These are phyloP conservation scores for Andrena fulva DNA, from an alignment of 2,888 invertebrate species.

Conservation along the genomic window DNA sequence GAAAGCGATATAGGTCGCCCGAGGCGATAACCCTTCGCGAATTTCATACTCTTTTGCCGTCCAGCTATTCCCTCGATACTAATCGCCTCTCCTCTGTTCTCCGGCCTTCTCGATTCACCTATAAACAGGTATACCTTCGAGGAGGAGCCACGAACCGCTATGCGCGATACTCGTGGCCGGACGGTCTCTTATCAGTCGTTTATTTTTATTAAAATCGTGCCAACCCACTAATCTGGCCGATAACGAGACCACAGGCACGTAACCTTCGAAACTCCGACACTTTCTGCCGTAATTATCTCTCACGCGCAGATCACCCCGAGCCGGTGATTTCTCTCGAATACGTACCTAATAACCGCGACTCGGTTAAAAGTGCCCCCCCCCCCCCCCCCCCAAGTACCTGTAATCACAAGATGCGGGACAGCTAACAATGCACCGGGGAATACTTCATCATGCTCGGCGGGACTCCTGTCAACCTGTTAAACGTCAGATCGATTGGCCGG, in stretches of 20 bases:
- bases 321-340: constrained; percentile 17
- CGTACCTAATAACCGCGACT: neutral
- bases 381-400: constrained; percentile 11
- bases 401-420: constrained; percentile 49
- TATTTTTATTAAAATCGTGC: constrained; percentile 40
- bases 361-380: constrained; percentile 8
- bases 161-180: neutral
- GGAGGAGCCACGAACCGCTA: neutral
- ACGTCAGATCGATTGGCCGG: constrained; percentile 19
- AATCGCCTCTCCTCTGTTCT: constrained; percentile 1
- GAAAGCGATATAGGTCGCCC: constrained; percentile 63
- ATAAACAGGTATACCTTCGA: neutral
- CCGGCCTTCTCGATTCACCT: neutral
- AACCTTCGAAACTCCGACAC: constrained; percentile 43
- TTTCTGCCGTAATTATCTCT: constrained; percentile 30
- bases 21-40: constrained; percentile 71
- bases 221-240: constrained; percentile 60
- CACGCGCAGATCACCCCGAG: constrained; percentile 1
- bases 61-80: constrained; percentile 60
- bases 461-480: constrained; percentile 48
- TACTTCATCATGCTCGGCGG: constrained; percentile 14
- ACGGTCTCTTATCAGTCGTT: neutral
- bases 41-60: constrained; percentile 53
- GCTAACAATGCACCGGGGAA: constrained; percentile 3
- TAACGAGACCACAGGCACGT: constrained; percentile 31